Conservation (phyloP, 37 sponge, comb jelly and placozoan species). For the Hormiphora californensis region DNA sequence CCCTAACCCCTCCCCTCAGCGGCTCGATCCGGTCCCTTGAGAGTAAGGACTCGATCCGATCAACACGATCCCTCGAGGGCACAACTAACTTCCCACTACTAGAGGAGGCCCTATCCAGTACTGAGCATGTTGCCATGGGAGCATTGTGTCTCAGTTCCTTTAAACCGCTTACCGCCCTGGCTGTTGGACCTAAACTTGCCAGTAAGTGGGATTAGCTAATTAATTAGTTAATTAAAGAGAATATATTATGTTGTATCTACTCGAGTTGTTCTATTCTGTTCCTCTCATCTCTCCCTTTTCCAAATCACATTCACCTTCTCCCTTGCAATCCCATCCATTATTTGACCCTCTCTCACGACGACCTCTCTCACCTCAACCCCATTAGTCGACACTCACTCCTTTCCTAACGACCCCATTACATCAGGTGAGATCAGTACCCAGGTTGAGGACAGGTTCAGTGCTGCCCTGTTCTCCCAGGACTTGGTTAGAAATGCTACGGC, state of each 20-base stretch:
- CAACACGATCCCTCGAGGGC: slow-evolving; percentile 8
- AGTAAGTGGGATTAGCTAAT: background rate
- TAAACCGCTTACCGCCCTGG: slow-evolving; percentile 24
- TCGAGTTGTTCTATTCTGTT: too few species aligned
- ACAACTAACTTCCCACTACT: slow-evolving; percentile 17
- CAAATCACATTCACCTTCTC: too few species aligned
- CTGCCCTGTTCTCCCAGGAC: slow-evolving; percentile 2
- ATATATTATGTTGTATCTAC: too few species aligned
- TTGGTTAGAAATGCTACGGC: background rate
- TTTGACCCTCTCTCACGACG: too few species aligned
- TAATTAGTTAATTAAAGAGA: too few species aligned
- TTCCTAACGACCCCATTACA: too few species aligned
- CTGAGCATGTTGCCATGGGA: slow-evolving; percentile 34
- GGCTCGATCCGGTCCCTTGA: slow-evolving; percentile 5
- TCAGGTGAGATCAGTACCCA: background rate
- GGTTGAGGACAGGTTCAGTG: slow-evolving; percentile 35
- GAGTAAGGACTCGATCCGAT: slow-evolving; percentile 29
- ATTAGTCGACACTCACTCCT: too few species aligned
- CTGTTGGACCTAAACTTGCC: background rate
- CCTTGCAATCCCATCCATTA: too few species aligned
- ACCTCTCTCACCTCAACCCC: too few species aligned
- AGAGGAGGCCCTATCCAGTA: background rate
- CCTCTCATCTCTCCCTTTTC: too few species aligned
- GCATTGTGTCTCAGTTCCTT: slow-evolving; percentile 4
- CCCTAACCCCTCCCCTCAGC: background rate